Conservation (phyloP, 2,797 vertebrate genomes). For the Leuciscus waleckii region DNA sequence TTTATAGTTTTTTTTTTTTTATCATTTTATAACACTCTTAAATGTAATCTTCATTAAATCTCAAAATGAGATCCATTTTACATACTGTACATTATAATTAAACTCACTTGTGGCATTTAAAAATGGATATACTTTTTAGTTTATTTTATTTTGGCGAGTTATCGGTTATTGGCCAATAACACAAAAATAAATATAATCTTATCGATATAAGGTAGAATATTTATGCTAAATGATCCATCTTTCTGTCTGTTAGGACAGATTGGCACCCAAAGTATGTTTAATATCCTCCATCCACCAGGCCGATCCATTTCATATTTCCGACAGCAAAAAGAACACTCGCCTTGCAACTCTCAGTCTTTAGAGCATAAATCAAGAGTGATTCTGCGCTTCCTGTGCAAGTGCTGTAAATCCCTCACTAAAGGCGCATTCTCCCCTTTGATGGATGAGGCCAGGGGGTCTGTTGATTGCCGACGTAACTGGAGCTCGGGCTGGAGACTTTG, state of each 20-base stretch:
- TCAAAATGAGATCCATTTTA: not conserved
- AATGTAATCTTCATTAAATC: not conserved
- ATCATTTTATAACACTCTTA: not conserved
- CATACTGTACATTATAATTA: too few species aligned
- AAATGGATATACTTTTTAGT: not conserved
- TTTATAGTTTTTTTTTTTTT: rapidly evolving
- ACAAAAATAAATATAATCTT: not conserved
- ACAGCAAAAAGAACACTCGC: conserved; percentile 40
- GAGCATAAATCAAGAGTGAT: conserved; percentile 82
- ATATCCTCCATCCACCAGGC: conserved; percentile 13
- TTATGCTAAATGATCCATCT: not conserved
- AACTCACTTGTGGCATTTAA: not conserved
- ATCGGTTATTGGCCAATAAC: not conserved
- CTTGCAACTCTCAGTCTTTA: conserved; percentile 68
- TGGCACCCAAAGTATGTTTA: not conserved
- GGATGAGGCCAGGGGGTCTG: conserved; percentile 70
- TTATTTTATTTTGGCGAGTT: not conserved
- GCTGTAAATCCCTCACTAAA: conserved; percentile 77
- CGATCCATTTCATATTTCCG: conserved; percentile 35
- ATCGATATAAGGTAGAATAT: not conserved
- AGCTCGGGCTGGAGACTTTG: conserved; percentile 42
- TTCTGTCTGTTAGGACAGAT: not conserved
- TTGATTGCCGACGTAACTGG: conserved; percentile 67
- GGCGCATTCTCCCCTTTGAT: conserved; percentile 75
- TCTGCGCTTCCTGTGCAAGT: conserved; percentile 75